Evolutionary conservation across 2,113 vertebrate species (phyloP).

Genomic region (Leptocoma aspasia): DNA sequence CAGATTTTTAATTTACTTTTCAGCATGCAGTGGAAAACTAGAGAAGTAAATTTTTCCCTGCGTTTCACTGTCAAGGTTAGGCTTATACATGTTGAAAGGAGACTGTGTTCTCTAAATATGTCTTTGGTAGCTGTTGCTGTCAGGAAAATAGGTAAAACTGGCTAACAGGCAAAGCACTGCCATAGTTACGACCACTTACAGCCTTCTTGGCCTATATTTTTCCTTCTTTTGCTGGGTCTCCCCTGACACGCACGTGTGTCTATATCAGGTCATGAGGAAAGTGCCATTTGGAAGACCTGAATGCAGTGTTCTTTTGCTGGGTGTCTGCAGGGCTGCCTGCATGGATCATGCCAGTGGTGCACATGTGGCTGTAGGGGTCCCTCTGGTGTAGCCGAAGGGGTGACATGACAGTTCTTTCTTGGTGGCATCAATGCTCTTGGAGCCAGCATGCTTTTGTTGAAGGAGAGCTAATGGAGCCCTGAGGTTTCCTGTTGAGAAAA

Average conservation of each 20-base stretch:
- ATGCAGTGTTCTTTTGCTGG: background rate
- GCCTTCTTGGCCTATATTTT: background rate
- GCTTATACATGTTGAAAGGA: background rate
- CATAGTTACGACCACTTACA: background rate
- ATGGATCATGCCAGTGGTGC: accelerated
- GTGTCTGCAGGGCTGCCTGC: background rate
- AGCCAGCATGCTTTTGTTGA: background rate
- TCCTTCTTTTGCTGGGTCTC: background rate
- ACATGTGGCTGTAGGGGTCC: background rate
- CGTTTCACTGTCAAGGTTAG: background rate
- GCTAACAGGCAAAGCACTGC: background rate
- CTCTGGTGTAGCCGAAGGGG: background rate
- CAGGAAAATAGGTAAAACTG: background rate
- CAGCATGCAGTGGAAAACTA: background rate
- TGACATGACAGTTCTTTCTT: background rate
- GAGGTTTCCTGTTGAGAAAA: background rate
- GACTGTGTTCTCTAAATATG: background rate
- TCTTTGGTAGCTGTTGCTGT: background rate
- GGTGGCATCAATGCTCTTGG: background rate
- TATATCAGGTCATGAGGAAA: background rate
- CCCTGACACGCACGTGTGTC: background rate
- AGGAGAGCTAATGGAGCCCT: background rate
- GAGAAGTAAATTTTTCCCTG: background rate
- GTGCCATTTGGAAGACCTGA: background rate
- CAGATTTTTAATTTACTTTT: background rate